Percentiles rank a stretch among this genome's conserved stretches.
Evolutionary conservation across 2,113 vertebrate genomes (phyloP).

Genomic region (Saccopteryx leptura): DNA sequence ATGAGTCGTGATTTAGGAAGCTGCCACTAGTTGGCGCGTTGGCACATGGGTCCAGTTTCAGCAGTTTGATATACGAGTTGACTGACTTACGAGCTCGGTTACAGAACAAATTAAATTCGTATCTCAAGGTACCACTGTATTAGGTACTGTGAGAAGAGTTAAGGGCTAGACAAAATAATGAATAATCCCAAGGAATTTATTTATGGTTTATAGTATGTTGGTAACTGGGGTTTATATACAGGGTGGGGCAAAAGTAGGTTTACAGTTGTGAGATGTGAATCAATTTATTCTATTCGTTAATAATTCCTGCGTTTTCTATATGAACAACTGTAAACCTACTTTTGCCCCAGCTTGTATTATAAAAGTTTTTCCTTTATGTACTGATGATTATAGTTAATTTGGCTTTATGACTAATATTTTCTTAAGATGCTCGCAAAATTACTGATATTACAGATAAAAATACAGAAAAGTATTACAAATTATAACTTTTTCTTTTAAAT

Average conservation of each 20-base stretch:
- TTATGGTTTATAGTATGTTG: neutral
- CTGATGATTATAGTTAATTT: constrained; percentile 22
- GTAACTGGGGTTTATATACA: neutral
- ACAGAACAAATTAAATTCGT: too few relatives aligned
- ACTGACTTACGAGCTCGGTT: too few relatives aligned
- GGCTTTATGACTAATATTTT: constrained; percentile 45
- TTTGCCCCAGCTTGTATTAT: neutral
- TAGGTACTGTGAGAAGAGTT: neutral
- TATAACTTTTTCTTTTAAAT: neutral
- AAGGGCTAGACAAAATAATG: neutral
- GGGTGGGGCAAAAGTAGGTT: neutral
- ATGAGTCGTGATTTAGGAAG: too few relatives aligned
- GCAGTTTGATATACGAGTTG: too few relatives aligned
- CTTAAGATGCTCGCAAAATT: constrained; percentile 8
- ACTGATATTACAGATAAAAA: neutral
- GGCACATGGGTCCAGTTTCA: too few relatives aligned
- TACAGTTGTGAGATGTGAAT: neutral
- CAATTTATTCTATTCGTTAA: neutral
- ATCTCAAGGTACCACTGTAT: too few relatives aligned
- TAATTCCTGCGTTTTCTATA: neutral
- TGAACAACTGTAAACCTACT: neutral
- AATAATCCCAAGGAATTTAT: neutral
- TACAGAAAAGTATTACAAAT: neutral
- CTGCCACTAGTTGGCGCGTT: too few relatives aligned
- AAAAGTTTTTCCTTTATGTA: neutral